Evolutionary conservation across 1,140 invertebrate species (phyloP).

Genomic region (Radopholus similis): DNA sequence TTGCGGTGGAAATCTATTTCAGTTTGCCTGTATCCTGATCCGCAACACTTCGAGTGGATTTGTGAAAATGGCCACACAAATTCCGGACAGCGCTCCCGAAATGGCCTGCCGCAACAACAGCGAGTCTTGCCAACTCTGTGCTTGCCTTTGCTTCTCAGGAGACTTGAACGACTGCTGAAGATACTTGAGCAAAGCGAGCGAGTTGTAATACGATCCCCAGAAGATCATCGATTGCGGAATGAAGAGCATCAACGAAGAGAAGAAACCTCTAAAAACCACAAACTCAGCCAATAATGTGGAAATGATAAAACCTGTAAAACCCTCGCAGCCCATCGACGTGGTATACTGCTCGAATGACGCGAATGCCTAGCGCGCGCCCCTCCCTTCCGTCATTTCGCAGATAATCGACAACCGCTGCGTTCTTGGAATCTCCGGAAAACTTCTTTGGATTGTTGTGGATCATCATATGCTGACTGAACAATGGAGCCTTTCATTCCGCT

Average conservation of each 20-base stretch:
- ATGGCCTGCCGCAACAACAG: slow-evolving; percentile 53
- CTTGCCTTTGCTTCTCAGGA: not conserved
- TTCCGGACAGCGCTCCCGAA: slow-evolving; percentile 50
- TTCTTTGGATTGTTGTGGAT: slow-evolving; percentile 40
- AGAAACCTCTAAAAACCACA: slow-evolving; percentile 49
- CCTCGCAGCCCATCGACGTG: slow-evolving; percentile 42
- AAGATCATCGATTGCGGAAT: slow-evolving; percentile 59
- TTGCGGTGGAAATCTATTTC: slow-evolving; percentile 18
- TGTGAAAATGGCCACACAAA: slow-evolving; percentile 49
- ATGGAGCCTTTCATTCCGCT: slow-evolving; percentile 72
- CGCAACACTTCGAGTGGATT: slow-evolving; percentile 56
- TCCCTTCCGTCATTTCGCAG: not conserved
- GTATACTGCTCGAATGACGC: slow-evolving; percentile 49
- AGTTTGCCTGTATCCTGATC: slow-evolving; percentile 52
- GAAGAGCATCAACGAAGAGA: slow-evolving; percentile 57
- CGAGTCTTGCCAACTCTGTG: not conserved
- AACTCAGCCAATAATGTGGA: not conserved
- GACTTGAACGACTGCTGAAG: slow-evolving; percentile 5
- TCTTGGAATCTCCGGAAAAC: slow-evolving; percentile 29
- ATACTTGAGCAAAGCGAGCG: slow-evolving; percentile 32
- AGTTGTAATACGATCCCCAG: slow-evolving; percentile 51
- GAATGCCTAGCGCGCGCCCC: slow-evolving; percentile 24
- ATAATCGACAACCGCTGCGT: slow-evolving; percentile 30
- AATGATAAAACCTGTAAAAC: slow-evolving; percentile 36
- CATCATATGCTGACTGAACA: slow-evolving; percentile 41